Evolutionary conservation across 2,888 invertebrate genomes (phyloP).

Genomic region (Heteromyza rotundicornis): DNA sequence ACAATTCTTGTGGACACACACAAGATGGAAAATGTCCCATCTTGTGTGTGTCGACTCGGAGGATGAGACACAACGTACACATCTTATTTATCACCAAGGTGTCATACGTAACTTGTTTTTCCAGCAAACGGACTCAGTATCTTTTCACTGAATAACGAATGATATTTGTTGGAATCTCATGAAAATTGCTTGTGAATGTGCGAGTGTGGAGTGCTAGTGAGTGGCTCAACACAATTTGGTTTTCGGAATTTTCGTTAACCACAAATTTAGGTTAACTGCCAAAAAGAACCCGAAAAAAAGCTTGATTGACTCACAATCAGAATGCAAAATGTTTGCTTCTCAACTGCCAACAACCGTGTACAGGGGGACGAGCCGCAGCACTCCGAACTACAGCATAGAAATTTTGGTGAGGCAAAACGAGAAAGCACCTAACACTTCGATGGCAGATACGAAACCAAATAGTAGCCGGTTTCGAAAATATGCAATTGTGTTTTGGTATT

Average conservation of each 20-base stretch:
- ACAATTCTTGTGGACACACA: too few relatives aligned
- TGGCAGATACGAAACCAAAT: not conserved
- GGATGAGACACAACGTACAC: too few relatives aligned
- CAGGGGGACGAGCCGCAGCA: too few relatives aligned
- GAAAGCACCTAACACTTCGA: not conserved
- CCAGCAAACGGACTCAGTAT: too few relatives aligned
- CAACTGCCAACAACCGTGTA: not conserved
- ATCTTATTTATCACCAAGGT: too few relatives aligned
- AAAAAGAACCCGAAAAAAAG: not conserved
- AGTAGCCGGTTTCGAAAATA: slow-evolving; percentile 10
- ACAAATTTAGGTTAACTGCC: not conserved
- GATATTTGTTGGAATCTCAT: too few relatives aligned
- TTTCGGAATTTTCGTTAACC: not conserved
- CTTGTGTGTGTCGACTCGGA: too few relatives aligned
- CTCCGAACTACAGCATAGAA: slow-evolving; percentile 10
- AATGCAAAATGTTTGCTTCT: slow-evolving; percentile 3
- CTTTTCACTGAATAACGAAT: too few relatives aligned
- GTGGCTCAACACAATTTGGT: not conserved
- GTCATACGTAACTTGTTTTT: too few relatives aligned
- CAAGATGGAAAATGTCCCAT: too few relatives aligned
- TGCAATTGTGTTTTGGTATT: slow-evolving; percentile 1
- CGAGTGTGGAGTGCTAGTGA: too few relatives aligned
- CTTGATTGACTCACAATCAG: not conserved
- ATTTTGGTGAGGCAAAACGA: not conserved
- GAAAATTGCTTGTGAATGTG: too few relatives aligned